Percentiles rank a stretch among this genome's conserved stretches.
These are phyloP conservation scores for Corythoichthys intestinalis DNA, from an alignment of 2,113 vertebrate genomes.

Conservation along the genomic window DNA sequence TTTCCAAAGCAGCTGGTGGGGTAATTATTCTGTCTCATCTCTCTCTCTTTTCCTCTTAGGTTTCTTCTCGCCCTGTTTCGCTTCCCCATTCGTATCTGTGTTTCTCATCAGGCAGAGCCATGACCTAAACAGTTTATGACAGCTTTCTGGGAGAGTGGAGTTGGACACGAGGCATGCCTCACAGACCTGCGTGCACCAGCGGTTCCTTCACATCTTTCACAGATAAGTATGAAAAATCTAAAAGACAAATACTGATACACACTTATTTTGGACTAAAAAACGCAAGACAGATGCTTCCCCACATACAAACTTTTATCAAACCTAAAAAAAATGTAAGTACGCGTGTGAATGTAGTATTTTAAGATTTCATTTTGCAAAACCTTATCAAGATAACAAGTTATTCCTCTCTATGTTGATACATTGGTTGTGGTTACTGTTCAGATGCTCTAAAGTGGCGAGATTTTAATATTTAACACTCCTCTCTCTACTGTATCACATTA, in stretches of 20 bases:
- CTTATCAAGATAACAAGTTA: conserved; percentile 20
- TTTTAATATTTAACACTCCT: neutral
- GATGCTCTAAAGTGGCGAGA: neutral
- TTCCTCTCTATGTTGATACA: neutral
- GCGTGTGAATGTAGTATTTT: conserved; percentile 11
- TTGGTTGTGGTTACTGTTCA: neutral
- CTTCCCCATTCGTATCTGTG: conserved; percentile 52
- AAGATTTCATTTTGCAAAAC: conserved; percentile 41
- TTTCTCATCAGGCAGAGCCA: conserved; percentile 58
- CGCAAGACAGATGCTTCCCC: conserved; percentile 42
- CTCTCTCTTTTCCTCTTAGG: conserved; percentile 51
- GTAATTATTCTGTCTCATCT: conserved; percentile 70
- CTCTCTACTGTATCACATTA: neutral
- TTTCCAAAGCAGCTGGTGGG: conserved; percentile 72
- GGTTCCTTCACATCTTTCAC: conserved; percentile 61
- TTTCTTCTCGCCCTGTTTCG: conserved; percentile 32
- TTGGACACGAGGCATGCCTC: conserved; percentile 59
- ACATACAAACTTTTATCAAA: conserved; percentile 32
- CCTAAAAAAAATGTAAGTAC: conserved; percentile 20
- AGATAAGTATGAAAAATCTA: conserved; percentile 14
- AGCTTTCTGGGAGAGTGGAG: conserved; percentile 67
- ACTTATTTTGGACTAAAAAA: conserved; percentile 26
- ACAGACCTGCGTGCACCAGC: conserved; percentile 60
- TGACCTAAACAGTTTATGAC: conserved; percentile 70
- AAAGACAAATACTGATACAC: neutral